Evolutionary conservation across 2,888 invertebrate genomes (phyloP).

Genomic region (Lochmaea crataegi): DNA sequence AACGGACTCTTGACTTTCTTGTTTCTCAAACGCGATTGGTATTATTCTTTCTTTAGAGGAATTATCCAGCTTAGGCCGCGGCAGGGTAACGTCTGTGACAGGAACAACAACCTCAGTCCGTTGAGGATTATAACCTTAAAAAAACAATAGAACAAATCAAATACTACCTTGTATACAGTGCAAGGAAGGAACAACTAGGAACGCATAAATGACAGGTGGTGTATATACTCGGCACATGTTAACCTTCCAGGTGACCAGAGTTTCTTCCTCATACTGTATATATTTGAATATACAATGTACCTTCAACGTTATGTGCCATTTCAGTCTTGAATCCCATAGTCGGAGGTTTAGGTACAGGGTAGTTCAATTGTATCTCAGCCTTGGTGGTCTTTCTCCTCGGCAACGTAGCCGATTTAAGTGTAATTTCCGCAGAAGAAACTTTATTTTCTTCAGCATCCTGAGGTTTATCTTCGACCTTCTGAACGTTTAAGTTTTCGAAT

Average conservation of each 20-base stretch:
- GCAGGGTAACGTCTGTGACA: slow-evolving; percentile 60
- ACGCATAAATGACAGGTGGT: too few species aligned
- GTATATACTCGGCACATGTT: too few species aligned
- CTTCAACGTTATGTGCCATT: slow-evolving; percentile 70
- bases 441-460: slow-evolving; percentile 63
- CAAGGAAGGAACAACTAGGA: too few species aligned
- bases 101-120: slow-evolving; percentile 71
- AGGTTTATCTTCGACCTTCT: slow-evolving; percentile 50
- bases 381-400: slow-evolving; percentile 74
- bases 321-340: slow-evolving; percentile 71
- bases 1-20: slow-evolving; percentile 55
- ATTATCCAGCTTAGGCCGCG: slow-evolving; percentile 37
- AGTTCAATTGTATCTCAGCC: slow-evolving; percentile 73
- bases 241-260: too few species aligned
- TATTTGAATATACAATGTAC: neutral
- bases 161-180: too few species aligned
- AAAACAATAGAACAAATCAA: neutral
- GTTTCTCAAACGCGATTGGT: slow-evolving; percentile 70
- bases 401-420: slow-evolving; percentile 75
- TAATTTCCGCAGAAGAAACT: slow-evolving; percentile 74
- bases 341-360: slow-evolving; percentile 63
- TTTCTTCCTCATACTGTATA: too few species aligned
- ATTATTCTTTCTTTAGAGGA: slow-evolving; percentile 73
- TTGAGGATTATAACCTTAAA: slow-evolving; percentile 62
- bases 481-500: slow-evolving; percentile 51